Base-by-base conservation (phyloP, 2,888 invertebrate species). In the Penaeus monodon region DNA sequence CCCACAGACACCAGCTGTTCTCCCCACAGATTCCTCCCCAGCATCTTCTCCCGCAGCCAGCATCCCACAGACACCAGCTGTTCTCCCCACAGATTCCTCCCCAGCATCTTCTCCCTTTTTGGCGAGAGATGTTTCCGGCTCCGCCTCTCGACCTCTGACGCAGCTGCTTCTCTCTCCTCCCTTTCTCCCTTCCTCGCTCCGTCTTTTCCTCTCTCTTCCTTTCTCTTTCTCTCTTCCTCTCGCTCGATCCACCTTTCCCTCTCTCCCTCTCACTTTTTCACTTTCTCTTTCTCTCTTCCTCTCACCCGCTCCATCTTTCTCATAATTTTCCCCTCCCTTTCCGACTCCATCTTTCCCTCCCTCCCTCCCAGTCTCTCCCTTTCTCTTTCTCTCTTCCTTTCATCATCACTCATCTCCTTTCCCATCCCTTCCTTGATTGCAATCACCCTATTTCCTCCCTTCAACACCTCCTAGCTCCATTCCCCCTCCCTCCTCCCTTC, bases 101-200 rank as follows among this genome's bases (percentile, higher is more conserved):
- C 10, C 17, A 68, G 24, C 68, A 27, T 68, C 68, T 4, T 68
- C 68, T 27, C 68, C 68, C 68, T 44, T 44, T 44, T 44, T 44
- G 68, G 27, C 68, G 8, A n/a, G 68, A 8, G n/a, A 1, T 6
- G 44, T 44, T 44, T 1, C 44, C 44, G 6, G 10, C 44, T 44
- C 4, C 33, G 33, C 33, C 33, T 38, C 44, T 44, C 44, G 44
- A 44, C 44, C 44, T 44, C 44, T 44, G 44, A 10, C 1, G 44
- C 44, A 10, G 44, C 44, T 44, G 27, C 80, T 38, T 63, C 38
- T 29, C 78, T 20, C 24, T 17, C 17, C 49, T 29, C 65, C 10
- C 79, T 79, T 49, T 65, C 79, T 29, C 64, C 57, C 79, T 33
- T 63, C 24, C n/a, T 64, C 79, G 33, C 8, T 65, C 79, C 49